These are phyloP conservation scores for Entomyzon cyanotis DNA, from an alignment of 2,113 vertebrate genomes.

Conservation along the genomic window DNA sequence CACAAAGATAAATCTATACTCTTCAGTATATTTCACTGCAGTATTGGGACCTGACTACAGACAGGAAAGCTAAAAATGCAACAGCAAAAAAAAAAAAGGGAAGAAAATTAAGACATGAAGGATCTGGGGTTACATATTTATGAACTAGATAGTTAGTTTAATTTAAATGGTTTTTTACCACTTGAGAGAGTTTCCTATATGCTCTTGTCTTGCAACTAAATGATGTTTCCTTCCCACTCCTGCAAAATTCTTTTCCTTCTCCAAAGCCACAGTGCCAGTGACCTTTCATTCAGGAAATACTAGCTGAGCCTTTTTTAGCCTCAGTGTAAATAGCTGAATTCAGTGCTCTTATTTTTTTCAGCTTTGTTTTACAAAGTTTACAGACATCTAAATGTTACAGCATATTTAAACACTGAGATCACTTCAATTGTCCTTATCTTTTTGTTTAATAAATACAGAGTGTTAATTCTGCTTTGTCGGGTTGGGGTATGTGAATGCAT, in stretches of 20 bases:
- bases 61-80: background rate
- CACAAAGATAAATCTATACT: background rate
- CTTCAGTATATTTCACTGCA: background rate
- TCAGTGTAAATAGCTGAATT: background rate
- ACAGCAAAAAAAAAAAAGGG: background rate
- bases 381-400: background rate
- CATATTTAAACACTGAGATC: background rate
- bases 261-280: background rate
- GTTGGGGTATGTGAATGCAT: background rate
- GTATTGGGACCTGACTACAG: background rate
- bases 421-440: background rate
- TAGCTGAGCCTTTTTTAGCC: background rate
- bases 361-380: background rate
- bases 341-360: background rate
- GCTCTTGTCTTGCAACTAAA: background rate
- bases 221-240: background rate
- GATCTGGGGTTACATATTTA: background rate
- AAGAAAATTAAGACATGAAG: background rate
- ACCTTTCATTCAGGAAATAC: background rate
- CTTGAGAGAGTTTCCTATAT: background rate
- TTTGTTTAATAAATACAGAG: background rate
- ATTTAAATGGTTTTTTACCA: background rate
- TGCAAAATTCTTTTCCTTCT: background rate
- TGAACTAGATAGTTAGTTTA: background rate
- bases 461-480: conserved; percentile 8